phyloP scores from a whole-genome alignment of 2,888 invertebrate species.

The Caenorhabditis sp. region DNA sequence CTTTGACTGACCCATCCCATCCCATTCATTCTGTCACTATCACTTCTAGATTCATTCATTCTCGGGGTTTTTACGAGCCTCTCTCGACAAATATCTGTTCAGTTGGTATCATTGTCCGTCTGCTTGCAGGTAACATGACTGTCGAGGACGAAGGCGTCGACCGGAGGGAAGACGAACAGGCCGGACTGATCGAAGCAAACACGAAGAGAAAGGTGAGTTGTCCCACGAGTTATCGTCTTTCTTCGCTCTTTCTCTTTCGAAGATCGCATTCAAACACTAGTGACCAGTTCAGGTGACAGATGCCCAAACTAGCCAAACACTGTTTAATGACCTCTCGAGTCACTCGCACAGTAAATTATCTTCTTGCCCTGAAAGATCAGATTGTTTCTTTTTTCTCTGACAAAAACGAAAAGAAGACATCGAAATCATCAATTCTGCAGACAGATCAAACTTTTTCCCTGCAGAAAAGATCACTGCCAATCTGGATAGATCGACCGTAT shows the following conservation, averaged over 20 bases:
- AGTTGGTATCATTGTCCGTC: background rate
- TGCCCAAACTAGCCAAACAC: slow-evolving; percentile 4
- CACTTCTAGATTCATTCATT: slow-evolving; percentile 18
- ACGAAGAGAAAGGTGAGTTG: slow-evolving; percentile 1
- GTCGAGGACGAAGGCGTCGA: background rate
- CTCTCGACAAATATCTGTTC: background rate
- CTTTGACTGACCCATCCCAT: slow-evolving; percentile 1
- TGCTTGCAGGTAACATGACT: slow-evolving; percentile 36
- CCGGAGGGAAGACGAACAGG: background rate
- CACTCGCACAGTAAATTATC: no score
- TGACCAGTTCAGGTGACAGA: background rate
- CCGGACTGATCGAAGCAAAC: background rate
- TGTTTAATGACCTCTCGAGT: no score
- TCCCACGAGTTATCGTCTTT: background rate
- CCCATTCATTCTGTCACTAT: background rate
- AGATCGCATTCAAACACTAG: no score
- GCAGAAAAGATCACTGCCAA: slow-evolving; percentile 34
- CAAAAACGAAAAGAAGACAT: no score
- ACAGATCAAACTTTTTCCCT: background rate
- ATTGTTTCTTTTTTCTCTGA: background rate
- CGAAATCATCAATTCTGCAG: no score
- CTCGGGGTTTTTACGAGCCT: slow-evolving; percentile 25
- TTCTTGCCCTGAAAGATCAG: slow-evolving; percentile 6
- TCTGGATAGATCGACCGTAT: slow-evolving; percentile 53
- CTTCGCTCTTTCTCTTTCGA: background rate